Evolutionary conservation across 2,797 vertebrate genomes (phyloP), one percentile per base, ranked within the genome.

Genomic region (Megaceryle alcyon): DNA sequence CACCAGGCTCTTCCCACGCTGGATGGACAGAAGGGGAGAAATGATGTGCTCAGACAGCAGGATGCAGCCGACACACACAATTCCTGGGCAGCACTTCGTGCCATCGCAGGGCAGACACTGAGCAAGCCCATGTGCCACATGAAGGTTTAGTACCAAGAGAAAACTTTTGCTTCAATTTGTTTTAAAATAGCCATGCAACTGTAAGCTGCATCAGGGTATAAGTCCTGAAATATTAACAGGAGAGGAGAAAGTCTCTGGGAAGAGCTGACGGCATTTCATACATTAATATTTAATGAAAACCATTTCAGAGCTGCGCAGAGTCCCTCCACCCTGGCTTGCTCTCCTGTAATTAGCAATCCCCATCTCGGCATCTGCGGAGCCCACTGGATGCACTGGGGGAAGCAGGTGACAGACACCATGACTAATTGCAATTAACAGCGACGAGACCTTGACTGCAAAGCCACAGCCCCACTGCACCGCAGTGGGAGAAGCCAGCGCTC

Each of bases 1-100:
- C 17, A 99, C 99, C 21, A 98, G 98, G 77, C 99, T 99, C 98
- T 99, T 99, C 69, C 99, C 99, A 44, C 97, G 97, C 78, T 99
- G 98, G n/a, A 69, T 1, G 10, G 73, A 70, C 19, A 48, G 54
- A 86, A 54, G 51, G 49, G 53, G n/a, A 91, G 70, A 22, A 49
- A 39, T 6, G 28, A 60, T 0, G 7, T 1, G 8, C 4, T 41
- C 1, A 2, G 33, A 25, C 21, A 25, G 60, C 1, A 0, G 76
- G 35, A 75, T 2, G 12, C 10, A 41, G 66, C 22, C 5, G 1
- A 0, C 1, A 23, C 33, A 20, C 7, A 11, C 2, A 0, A 3
- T 12, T 48, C 57, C 72, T 0, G 0, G 23, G 41, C 0, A 1
- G 75, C 13, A 0, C 0, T 5, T 44, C 13, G 35, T 49, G 51